A percentile compares a stretch with the other conserved stretches of the same genome.
These are phyloP conservation scores for Glossophaga mutica DNA, from an alignment of 2,797 vertebrate genomes.

Conservation along the genomic window DNA sequence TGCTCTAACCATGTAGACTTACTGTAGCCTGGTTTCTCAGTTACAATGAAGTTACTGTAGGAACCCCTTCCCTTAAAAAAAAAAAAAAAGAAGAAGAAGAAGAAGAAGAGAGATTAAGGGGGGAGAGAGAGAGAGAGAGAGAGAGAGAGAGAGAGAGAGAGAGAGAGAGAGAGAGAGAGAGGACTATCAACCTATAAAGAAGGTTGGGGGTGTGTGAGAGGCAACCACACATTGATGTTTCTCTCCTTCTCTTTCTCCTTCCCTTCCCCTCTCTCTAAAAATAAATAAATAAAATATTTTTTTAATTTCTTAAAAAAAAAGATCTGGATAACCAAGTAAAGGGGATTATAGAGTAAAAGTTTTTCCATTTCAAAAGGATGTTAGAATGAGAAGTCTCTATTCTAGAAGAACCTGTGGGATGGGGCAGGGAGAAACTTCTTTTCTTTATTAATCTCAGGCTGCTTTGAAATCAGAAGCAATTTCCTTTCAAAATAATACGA, in stretches of 20 bases:
- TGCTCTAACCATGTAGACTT: conserved; percentile 26
- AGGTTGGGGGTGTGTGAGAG: no score
- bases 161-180: not conserved
- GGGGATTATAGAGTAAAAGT: not conserved
- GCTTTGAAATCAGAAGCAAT: conserved; percentile 4
- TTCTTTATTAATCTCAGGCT: not conserved
- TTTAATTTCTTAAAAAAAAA: not conserved
- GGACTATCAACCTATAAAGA: not conserved
- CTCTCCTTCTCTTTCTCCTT: no score
- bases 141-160: not conserved
- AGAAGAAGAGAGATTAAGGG: no score
- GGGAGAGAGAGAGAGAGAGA: not conserved
- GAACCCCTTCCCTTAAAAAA: not conserved
- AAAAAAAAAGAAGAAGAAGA: no score
- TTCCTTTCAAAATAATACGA: conserved; percentile 15
- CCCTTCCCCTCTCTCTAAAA: no score
- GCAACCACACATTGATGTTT: no score
- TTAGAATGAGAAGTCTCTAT: not conserved
- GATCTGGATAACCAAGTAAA: not conserved
- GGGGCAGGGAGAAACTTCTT: not conserved
- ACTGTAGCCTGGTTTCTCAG: conserved; percentile 48
- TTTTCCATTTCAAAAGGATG: conserved; percentile 8
- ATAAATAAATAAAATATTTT: no score
- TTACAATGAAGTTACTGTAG: conserved; percentile 62
- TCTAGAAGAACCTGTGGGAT: not conserved